These are phyloP conservation scores for Goniozus legneri DNA, from an alignment of 1,140 invertebrate species.

Conservation along the genomic window DNA sequence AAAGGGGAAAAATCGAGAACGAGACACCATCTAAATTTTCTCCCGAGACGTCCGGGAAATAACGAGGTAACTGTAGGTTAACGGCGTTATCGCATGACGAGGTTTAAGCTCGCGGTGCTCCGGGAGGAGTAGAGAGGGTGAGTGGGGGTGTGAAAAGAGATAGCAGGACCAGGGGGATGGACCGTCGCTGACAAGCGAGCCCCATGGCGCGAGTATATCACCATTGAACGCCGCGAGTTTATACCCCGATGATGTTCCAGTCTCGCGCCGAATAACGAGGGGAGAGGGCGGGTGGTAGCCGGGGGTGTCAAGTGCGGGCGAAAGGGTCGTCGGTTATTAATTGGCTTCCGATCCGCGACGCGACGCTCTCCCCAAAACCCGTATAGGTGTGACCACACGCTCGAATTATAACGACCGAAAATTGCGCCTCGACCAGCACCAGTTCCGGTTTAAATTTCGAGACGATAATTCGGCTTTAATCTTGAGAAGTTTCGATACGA, in stretches of 20 bases:
- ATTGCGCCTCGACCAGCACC: no score
- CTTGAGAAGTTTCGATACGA: no score
- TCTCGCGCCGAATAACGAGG: slow-evolving; percentile 3
- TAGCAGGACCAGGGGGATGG: slow-evolving; percentile 17
- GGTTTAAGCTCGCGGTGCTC: no score
- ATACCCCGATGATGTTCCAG: slow-evolving; percentile 14
- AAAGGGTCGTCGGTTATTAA: slow-evolving; percentile 38
- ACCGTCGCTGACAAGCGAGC: slow-evolving; percentile 40
- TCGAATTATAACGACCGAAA: no score
- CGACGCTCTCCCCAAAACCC: no score
- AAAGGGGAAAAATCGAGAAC: no score
- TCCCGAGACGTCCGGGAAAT: no score
- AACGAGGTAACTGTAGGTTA: slow-evolving; percentile 34
- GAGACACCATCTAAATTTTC: neutral
- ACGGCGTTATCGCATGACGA: slow-evolving; percentile 35
- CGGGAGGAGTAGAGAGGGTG: neutral
- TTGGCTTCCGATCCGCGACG: slow-evolving; percentile 51
- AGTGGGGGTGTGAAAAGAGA: neutral
- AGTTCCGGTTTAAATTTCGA: no score
- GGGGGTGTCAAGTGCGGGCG: slow-evolving; percentile 1
- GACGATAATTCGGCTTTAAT: no score
- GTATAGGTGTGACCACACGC: neutral
- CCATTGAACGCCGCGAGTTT: no score
- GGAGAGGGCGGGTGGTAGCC: neutral
- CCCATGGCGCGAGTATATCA: slow-evolving; percentile 44